Percentiles rank a stretch among this genome's conserved stretches.
Evolutionary conservation across 1,140 invertebrate genomes (phyloP).

Genomic region (Adelges cooleyi): DNA sequence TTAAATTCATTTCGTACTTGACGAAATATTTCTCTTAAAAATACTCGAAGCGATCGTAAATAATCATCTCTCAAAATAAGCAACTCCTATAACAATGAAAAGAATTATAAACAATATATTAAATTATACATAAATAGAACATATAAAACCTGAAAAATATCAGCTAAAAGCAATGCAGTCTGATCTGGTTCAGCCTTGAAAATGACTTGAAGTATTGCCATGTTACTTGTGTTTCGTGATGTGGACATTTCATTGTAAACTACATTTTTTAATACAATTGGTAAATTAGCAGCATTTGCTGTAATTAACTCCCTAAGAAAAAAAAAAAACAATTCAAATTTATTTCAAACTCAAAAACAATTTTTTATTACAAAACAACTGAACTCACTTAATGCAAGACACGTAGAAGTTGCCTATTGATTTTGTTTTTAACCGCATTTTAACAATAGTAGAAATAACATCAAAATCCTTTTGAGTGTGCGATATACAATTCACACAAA

Average conservation of each 20-base stretch:
- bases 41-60: conserved; percentile 64
- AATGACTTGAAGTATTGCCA: conserved; percentile 72
- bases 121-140: not conserved
- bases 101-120: conserved; percentile 10
- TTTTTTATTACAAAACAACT: not conserved
- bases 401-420: conserved; percentile 80
- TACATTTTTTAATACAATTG: conserved; percentile 78
- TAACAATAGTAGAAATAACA: conserved; percentile 76
- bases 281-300: conserved; percentile 68
- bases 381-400: conserved; percentile 60
- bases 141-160: conserved; percentile 56
- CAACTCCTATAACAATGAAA: conserved; percentile 66
- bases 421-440: conserved; percentile 88
- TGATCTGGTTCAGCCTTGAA: conserved; percentile 68
- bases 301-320: conserved; percentile 57
- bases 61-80: conserved; percentile 83
- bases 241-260: conserved; percentile 91
- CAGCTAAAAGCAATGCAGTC: conserved; percentile 63
- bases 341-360: not conserved
- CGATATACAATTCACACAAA: conserved; percentile 78
- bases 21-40: conserved; percentile 71
- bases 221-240: conserved; percentile 85
- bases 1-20: conserved; percentile 69
- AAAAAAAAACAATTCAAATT: conserved; percentile 3
- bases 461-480: conserved; percentile 73